Evolutionary conservation across 2,113 vertebrate species (phyloP), one percentile per base, ranked within the genome.

Genomic region (Pristiophorus japonicus): DNA sequence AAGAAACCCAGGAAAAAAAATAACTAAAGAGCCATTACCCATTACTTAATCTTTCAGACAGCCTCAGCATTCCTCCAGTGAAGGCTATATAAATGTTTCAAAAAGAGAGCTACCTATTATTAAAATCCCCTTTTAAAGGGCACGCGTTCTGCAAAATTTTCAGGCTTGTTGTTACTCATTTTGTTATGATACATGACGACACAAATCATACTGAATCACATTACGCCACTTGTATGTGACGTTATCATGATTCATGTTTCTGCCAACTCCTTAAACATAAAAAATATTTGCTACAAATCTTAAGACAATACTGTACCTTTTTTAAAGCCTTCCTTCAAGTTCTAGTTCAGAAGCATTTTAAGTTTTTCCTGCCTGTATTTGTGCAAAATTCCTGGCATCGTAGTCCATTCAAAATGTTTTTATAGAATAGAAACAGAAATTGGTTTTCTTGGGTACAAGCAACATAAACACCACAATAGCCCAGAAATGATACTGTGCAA

Each of bases 11-110:
- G 62, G 91, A 2, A 20, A 63, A 63, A 92, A 92, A 65, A 63
- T 63, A 65, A 65, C 55, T 93, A 10, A 16, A 42, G 90, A 65
- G 14, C 62, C 59, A 93, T 93, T 93, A 94, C 62, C 62, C 62
- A 93, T 66, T 42, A 66, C 91, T 66, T 65, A 94, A 94, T 63
- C 91, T 94, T 67, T 66, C 38, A 66, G 91, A 22, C 22, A 55
- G 2, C 38, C 18, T 85, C 38, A 90, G 38, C 63, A 45, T 45
- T 94, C 63, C 38, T 94, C 38, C 38, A 66, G n/a, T 38, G 62
- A 66, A 42, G n/a, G 22, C n/a, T 42, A 94, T 42, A 27, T 45
- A 62, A 38, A 65, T 66, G 45, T 63, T 45, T 94, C n/a, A 42
- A 92, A 92, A 65, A 67, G 62, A 93, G 42, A 66, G 18, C 91